A percentile compares a stretch with the other conserved stretches of the same genome.
phyloP scores from a whole-genome alignment of 2,888 invertebrate genomes.

The Acronicta alni region DNA sequence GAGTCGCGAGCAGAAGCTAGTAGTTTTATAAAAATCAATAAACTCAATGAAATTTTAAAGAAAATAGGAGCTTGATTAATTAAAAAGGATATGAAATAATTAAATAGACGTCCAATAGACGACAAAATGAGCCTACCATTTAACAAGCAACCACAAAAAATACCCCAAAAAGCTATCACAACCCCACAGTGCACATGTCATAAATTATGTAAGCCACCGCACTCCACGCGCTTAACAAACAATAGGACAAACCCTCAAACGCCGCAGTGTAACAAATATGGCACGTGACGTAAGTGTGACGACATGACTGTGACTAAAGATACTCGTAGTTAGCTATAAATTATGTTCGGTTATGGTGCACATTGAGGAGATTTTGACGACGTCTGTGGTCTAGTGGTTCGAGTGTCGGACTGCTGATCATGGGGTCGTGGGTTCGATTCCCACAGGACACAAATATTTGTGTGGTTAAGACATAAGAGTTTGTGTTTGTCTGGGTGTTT shows the following conservation, averaged over 20 bases:
- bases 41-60: not conserved
- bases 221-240: constrained; percentile 36
- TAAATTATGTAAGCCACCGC: constrained; percentile 40
- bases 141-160: not conserved
- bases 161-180: not conserved
- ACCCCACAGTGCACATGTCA: constrained; percentile 8
- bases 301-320: constrained; percentile 45
- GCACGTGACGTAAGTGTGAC: constrained; percentile 53
- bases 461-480: too few species aligned
- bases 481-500: too few species aligned
- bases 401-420: too few species aligned
- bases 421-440: too few species aligned
- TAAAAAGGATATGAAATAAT: not conserved
- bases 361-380: constrained; percentile 18
- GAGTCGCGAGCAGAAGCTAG: too few species aligned
- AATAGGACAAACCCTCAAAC: constrained; percentile 40
- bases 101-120: constrained; percentile 1
- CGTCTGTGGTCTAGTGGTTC: too few species aligned
- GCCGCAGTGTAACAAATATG: constrained; percentile 28
- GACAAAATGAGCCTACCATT: constrained; percentile 5
- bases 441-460: too few species aligned
- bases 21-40: too few species aligned
- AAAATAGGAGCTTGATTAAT: not conserved
- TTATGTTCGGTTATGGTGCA: constrained; percentile 36
- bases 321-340: constrained; percentile 39